A percentile compares a stretch with the other conserved stretches of the same genome.
Evolutionary conservation across 1,140 invertebrate genomes (phyloP).

Genomic region (Latrodectus geometricus): DNA sequence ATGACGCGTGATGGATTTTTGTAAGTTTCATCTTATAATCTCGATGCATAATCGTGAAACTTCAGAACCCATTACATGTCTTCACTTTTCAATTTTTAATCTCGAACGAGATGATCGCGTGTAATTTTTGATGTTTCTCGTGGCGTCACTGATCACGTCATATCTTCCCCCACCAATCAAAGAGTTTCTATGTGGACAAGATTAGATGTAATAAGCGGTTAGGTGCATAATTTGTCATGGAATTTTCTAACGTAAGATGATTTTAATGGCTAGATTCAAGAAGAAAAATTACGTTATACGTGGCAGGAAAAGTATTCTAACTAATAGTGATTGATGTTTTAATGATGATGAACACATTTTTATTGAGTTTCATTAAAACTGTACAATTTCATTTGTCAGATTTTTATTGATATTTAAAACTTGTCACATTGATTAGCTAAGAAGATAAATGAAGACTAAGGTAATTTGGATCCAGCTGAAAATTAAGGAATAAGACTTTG

Average conservation of each 20-base stretch:
- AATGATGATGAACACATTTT: neutral
- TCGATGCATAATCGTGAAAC: too few species aligned
- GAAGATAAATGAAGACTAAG: neutral
- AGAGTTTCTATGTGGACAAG: neutral
- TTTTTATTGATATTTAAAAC: too few species aligned
- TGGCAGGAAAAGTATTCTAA: neutral
- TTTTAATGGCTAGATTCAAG: conserved; percentile 25
- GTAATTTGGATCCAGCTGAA: too few species aligned
- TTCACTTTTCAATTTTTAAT: conserved; percentile 14
- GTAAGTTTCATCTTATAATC: too few species aligned
- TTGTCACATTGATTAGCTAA: neutral
- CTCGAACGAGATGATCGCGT: conserved; percentile 9
- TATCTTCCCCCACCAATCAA: neutral
- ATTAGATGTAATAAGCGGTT: conserved; percentile 40
- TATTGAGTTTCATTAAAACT: too few species aligned
- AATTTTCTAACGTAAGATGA: conserved; percentile 22
- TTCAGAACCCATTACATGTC: neutral
- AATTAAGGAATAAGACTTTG: too few species aligned
- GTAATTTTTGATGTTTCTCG: neutral
- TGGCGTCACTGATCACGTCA: conserved; percentile 6
- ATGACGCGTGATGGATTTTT: too few species aligned
- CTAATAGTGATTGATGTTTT: neutral
- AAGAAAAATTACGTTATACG: neutral
- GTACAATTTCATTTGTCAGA: too few species aligned
- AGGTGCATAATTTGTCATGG: conserved; percentile 11